Evolutionary conservation across 2,888 invertebrate species (phyloP), one percentile per base, ranked within the genome.

Genomic region (Troides helena): DNA sequence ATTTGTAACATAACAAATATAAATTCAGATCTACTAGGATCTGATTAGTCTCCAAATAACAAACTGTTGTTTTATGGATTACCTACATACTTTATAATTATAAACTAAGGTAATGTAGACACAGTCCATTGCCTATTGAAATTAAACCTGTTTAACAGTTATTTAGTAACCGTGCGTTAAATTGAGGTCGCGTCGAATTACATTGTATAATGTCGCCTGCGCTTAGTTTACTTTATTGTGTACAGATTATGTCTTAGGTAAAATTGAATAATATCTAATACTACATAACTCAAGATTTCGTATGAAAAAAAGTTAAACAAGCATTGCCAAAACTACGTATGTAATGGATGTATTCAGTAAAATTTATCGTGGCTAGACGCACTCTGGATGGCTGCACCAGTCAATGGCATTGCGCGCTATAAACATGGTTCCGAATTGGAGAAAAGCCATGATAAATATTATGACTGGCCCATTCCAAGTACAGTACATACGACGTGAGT

Each of bases 331-430:
- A 59, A 59, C 46, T 53, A 46, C 60, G 50, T 66, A 46, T 66
- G 25, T 66, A 60, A 66, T 53, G 46, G 60, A 36, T 50, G 60
- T 46, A 66, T 46, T 66, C 60, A 66, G 46, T 30, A 30, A 60
- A 30, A 66, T 60, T 66, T 66, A 66, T 66, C 50, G 50, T 60
- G 66, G 60, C 66, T 58, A 66, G 66, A 66, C 66, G 60, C 60
- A 14, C 12, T 46, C 46, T 66, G 60, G 60, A 60, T 66, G 60
- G 30, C 60, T 66, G 60, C 50, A 60, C n/a, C 25, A 25, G 66
- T 46, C 50, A 66, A 60, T 57, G 50, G 25, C 53, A 67, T 46
- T 39, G 61, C 61, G 67, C 61, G 18, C 50, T 60, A 46, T 67
- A 67, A 60, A 66, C 61, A 61, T 66, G 50, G 36, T 36, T 17